phyloP scores from a whole-genome alignment of 2,797 vertebrate genomes.

The Hemibagrus guttatus region DNA sequence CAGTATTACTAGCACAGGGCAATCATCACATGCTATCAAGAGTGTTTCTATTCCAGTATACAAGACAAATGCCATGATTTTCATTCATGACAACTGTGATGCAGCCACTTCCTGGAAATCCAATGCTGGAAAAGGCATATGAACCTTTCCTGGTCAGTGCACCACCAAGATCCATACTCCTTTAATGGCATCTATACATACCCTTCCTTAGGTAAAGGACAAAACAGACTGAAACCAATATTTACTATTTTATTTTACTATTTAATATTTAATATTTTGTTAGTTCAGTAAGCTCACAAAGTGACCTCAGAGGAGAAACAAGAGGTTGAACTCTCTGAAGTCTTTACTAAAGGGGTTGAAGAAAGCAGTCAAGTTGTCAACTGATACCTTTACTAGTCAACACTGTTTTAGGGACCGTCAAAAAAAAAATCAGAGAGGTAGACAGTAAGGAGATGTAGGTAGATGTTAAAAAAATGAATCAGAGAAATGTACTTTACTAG shows the following conservation, averaged over 20 bases:
- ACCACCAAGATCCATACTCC: background rate
- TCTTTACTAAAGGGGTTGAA: background rate
- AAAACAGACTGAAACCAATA: background rate
- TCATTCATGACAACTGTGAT: background rate
- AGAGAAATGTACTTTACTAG: background rate
- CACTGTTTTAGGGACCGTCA: background rate
- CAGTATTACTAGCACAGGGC: background rate
- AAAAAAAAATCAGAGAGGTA: background rate
- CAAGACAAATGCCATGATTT: constrained; percentile 5
- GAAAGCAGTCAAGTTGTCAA: background rate
- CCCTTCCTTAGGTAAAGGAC: background rate
- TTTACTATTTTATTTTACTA: too few relatives aligned
- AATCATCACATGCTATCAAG: background rate
- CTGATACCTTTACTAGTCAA: background rate
- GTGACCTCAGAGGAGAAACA: background rate
- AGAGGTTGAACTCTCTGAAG: too few relatives aligned
- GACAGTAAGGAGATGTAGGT: background rate
- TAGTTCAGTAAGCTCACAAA: too few relatives aligned
- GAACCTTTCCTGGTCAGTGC: background rate
- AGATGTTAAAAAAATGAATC: background rate
- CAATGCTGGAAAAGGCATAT: background rate
- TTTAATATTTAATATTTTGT: background rate
- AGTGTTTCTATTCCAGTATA: background rate
- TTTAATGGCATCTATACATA: constrained; percentile 36
- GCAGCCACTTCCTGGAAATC: background rate